phyloP scores from a whole-genome alignment of 2,888 invertebrate genomes.

The Eretmocerus hayati region DNA sequence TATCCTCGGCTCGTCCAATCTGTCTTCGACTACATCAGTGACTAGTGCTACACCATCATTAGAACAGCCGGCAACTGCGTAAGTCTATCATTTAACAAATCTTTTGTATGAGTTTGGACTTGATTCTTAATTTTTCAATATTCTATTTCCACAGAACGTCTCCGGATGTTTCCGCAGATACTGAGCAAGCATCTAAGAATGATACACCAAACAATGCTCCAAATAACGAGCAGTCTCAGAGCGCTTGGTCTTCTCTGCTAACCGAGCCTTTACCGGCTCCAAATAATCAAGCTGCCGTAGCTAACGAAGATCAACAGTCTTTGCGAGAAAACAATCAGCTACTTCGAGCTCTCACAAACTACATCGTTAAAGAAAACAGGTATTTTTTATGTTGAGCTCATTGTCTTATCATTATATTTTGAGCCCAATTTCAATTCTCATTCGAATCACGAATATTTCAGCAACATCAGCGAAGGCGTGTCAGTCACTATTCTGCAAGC shows the following conservation, averaged over 20 bases:
- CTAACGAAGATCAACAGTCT: conserved; percentile 47
- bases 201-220: conserved; percentile 32
- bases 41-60: conserved; percentile 48
- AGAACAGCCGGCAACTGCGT: neutral
- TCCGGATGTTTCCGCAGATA: conserved; percentile 21
- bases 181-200: conserved; percentile 31
- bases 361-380: conserved; percentile 63
- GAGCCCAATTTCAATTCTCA: neutral
- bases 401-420: too few relatives aligned
- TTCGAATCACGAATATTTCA: conserved; percentile 30
- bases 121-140: neutral
- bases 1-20: conserved; percentile 53
- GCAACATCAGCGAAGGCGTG: conserved; percentile 55
- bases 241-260: conserved; percentile 34
- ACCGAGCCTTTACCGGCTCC: conserved; percentile 27
- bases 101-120: conserved; percentile 9
- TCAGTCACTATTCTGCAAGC: conserved; percentile 63
- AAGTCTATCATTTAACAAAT: neutral
- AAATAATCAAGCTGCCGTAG: conserved; percentile 29
- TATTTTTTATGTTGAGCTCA: conserved; percentile 21
- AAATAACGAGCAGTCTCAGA: conserved; percentile 28
- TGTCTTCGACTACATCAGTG: conserved; percentile 47
- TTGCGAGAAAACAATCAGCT: conserved; percentile 64
- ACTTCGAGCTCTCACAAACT: conserved; percentile 63
- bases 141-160: conserved; percentile 10